These are phyloP conservation scores for Arbacia lixula DNA, from an alignment of 53 echinoderm and acorn worm genomes.

Conservation along the genomic window DNA sequence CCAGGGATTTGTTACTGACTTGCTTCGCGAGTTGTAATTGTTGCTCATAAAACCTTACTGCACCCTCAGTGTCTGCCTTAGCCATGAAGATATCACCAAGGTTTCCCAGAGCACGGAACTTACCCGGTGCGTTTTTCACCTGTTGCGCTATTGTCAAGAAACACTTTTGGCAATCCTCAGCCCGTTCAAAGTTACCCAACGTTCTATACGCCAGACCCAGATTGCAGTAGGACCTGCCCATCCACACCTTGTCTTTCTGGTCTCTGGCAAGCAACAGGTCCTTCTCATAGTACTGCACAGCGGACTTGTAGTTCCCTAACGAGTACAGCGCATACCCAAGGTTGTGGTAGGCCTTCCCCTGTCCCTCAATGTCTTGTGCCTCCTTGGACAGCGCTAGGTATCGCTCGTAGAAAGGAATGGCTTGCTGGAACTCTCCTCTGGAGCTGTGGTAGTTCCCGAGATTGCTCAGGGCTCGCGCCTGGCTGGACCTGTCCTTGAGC, in stretches of 20 bases:
- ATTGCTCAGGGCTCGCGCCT: conserved; percentile 85
- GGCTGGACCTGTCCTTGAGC: conserved; percentile 86
- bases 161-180: conserved; percentile 96
- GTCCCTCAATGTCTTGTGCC: conserved; percentile 74
- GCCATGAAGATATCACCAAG: conserved; percentile 98
- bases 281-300: conserved; percentile 95
- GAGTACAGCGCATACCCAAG: conserved; percentile 97
- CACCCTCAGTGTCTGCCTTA: conserved; percentile 88
- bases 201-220: conserved; percentile 95
- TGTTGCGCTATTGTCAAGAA: conserved; percentile 96
- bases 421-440: conserved; percentile 91
- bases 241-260: conserved; percentile 90
- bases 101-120: conserved; percentile 97
- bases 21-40: conserved; percentile 95
- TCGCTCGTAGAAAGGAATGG: conserved; percentile 89
- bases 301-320: conserved; percentile 91
- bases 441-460: conserved; percentile 95
- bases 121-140: conserved; percentile 94
- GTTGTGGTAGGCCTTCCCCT: conserved; percentile 96
- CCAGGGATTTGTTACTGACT: conserved; percentile 87
- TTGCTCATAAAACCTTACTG: conserved; percentile 93
- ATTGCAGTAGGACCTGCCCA: conserved; percentile 98
- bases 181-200: conserved; percentile 87
- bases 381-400: conserved; percentile 81
- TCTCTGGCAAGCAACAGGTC: conserved; percentile 88